These are phyloP conservation scores for Tautogolabrus adspersus DNA, from an alignment of 2,113 vertebrate species.

Conservation along the genomic window DNA sequence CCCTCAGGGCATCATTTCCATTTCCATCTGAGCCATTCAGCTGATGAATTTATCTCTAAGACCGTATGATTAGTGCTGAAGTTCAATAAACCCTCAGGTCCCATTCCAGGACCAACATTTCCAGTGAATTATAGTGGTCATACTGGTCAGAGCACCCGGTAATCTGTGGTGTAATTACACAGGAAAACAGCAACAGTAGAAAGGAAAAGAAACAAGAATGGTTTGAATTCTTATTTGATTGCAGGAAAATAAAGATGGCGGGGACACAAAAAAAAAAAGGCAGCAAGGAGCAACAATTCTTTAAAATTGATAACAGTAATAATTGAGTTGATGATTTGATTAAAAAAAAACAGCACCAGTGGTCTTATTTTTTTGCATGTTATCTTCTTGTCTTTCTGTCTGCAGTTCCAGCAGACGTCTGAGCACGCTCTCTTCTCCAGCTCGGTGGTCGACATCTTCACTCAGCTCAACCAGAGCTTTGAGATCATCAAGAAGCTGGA, in stretches of 20 bases:
- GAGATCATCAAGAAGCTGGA: conserved; percentile 98
- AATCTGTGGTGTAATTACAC: conserved; percentile 13
- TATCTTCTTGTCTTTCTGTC: not conserved
- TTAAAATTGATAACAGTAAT: not conserved
- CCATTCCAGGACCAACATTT: conserved; percentile 19
- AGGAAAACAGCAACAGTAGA: not conserved
- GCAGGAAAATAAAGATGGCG: not conserved
- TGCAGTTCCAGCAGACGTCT: conserved; percentile 96
- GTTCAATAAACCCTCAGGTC: not conserved
- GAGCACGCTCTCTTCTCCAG: conserved; percentile 98
- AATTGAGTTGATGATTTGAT: not conserved
- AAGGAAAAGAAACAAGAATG: not conserved
- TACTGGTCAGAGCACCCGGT: conserved; percentile 10
- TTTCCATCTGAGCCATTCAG: conserved; percentile 10
- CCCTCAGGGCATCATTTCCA: conserved; percentile 7
- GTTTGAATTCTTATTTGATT: conserved; percentile 8
- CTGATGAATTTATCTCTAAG: conserved; percentile 18
- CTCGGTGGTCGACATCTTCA: conserved; percentile 99
- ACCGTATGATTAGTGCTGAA: conserved; percentile 1
- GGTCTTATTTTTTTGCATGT: not conserved
- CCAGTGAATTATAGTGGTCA: conserved; percentile 6
- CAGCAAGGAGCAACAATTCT: not conserved
- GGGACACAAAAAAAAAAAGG: not conserved
- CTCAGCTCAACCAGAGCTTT: conserved; percentile 98
- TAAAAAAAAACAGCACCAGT: not conserved